These are phyloP conservation scores for Microtus richardsoni DNA, from an alignment of 2,113 vertebrate species.

Conservation along the genomic window DNA sequence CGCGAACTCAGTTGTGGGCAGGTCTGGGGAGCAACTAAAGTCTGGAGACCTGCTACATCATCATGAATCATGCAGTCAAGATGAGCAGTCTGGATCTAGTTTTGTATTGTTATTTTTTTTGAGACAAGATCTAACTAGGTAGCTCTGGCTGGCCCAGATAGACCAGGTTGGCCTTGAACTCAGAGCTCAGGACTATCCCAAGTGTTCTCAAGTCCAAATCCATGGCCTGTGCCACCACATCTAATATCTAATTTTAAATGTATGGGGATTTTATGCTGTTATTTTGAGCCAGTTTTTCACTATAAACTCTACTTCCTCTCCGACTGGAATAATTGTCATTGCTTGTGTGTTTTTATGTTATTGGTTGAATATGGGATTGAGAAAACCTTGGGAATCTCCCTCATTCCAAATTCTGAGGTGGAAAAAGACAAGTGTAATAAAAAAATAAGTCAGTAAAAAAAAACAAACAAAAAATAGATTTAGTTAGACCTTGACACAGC, in stretches of 20 bases:
- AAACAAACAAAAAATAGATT: background rate
- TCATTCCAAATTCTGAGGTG: background rate
- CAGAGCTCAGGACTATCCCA: background rate
- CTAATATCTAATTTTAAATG: background rate
- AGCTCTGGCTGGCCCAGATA: background rate
- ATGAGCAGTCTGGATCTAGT: background rate
- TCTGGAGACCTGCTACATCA: background rate
- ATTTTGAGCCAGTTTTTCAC: background rate
- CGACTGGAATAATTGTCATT: no score
- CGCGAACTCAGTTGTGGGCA: background rate
- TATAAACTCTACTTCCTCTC: background rate
- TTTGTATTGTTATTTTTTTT: background rate
- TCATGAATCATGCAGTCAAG: background rate
- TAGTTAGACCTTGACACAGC: background rate
- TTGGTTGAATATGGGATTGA: background rate
- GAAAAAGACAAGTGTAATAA: background rate
- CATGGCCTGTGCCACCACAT: background rate
- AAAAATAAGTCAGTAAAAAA: background rate
- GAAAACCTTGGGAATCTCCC: background rate
- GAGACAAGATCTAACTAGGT: background rate
- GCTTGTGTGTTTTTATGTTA: background rate
- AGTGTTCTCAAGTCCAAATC: background rate
- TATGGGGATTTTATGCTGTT: background rate
- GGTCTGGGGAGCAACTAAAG: background rate
- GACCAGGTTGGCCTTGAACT: background rate